These are phyloP conservation scores for Nasonia vitripennis DNA, from an alignment of 1,140 invertebrate genomes.

Conservation along the genomic window DNA sequence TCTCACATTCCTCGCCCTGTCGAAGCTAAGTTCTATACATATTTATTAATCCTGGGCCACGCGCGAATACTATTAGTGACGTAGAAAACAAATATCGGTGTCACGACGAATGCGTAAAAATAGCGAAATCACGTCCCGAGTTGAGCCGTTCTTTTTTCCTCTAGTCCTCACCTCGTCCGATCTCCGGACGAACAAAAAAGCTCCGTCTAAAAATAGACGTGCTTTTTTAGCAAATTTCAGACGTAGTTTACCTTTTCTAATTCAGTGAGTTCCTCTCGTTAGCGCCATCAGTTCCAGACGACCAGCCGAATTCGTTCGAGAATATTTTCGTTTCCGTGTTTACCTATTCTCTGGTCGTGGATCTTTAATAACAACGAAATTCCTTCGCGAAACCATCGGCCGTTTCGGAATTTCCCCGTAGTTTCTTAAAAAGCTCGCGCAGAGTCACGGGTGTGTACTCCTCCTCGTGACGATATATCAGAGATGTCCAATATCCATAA, in stretches of 20 bases:
- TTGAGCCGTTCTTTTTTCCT: background rate
- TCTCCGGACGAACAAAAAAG: background rate
- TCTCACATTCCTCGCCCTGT: background rate
- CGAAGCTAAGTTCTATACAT: background rate
- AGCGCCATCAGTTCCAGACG: background rate
- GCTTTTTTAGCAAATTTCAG: background rate
- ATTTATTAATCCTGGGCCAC: background rate
- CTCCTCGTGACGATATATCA: background rate
- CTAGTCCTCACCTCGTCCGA: background rate
- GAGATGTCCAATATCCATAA: background rate
- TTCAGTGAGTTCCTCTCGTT: background rate
- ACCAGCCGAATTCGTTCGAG: background rate
- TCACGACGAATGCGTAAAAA: slow-evolving; percentile 11
- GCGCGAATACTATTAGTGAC: slow-evolving; percentile 1
- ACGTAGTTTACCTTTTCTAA: background rate
- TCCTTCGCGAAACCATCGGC: background rate
- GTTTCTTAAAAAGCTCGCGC: background rate
- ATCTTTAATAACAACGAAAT: background rate
- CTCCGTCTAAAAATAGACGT: background rate
- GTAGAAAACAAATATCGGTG: background rate
- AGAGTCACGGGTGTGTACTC: background rate
- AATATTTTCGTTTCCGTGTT: too few species aligned
- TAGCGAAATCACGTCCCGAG: slow-evolving; percentile 6
- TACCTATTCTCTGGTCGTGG: too few species aligned
- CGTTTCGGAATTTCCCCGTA: background rate